Conservation (phyloP, 2,113 vertebrate genomes). For the Sebastes schlegelii region DNA sequence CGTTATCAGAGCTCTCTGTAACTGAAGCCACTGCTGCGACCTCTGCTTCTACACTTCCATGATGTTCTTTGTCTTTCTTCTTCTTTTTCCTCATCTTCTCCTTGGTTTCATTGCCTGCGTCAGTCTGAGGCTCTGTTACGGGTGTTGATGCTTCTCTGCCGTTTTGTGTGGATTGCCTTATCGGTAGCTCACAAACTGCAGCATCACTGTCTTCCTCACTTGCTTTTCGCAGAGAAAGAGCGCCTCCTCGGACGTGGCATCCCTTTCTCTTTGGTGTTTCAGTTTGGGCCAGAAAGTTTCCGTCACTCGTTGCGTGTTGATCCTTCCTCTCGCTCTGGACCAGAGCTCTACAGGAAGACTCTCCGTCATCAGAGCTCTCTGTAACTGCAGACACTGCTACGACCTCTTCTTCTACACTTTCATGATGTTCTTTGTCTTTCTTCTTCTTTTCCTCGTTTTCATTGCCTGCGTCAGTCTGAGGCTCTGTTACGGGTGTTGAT, state of each 20-base stretch:
- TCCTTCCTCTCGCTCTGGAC: neutral
- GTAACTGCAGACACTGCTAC: neutral
- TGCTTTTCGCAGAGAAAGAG: neutral
- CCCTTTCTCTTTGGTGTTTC: neutral
- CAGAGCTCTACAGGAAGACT: neutral
- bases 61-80: too few species aligned
- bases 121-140: neutral
- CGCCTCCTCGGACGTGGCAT: neutral
- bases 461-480: too few species aligned
- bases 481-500: neutral
- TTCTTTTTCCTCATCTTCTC: too few species aligned
- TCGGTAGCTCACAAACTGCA: too few species aligned
- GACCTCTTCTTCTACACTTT: too few species aligned
- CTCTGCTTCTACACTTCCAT: too few species aligned
- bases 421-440: too few species aligned
- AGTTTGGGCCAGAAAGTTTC: fast-evolving
- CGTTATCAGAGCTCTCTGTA: neutral
- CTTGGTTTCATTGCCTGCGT: too few species aligned
- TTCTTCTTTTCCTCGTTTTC: too few species aligned
- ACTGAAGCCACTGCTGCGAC: neutral
- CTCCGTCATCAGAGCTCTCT: neutral
- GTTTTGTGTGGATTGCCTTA: neutral
- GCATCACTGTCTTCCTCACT: neutral
- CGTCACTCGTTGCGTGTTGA: neutral
- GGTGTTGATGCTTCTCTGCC: neutral